A percentile compares a stretch with the other conserved stretches of the same genome.
Evolutionary conservation across 2,797 vertebrate species (phyloP).

Genomic region (Phrynocephalus guinanensis): DNA sequence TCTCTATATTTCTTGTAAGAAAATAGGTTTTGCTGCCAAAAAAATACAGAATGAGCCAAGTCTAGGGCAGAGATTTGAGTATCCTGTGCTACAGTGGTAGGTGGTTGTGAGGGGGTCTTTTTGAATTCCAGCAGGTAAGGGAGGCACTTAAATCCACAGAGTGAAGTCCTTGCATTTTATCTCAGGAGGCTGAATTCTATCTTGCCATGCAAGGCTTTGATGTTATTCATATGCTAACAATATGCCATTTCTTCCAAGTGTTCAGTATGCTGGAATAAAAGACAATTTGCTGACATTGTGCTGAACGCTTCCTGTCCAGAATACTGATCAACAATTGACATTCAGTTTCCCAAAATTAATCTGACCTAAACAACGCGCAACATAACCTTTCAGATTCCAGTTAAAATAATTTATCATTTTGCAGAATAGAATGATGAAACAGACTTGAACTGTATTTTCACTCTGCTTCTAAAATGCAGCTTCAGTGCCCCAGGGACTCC

Average conservation of each 20-base stretch:
- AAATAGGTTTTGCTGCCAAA: slow-evolving; percentile 62
- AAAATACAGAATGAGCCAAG: slow-evolving; percentile 62
- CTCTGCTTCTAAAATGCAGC: slow-evolving; percentile 71
- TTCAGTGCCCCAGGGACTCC: slow-evolving; percentile 76
- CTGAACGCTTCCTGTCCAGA: slow-evolving; percentile 65
- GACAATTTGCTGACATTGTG: slow-evolving; percentile 76
- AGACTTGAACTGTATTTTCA: slow-evolving; percentile 75
- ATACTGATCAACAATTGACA: slow-evolving; percentile 70
- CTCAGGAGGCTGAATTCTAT: slow-evolving; percentile 72
- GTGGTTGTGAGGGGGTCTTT: slow-evolving; percentile 53
- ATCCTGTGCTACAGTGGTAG: slow-evolving; percentile 37
- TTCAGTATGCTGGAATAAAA: slow-evolving; percentile 73
- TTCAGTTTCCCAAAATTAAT: slow-evolving; percentile 64
- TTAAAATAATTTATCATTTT: slow-evolving; percentile 81
- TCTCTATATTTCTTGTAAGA: slow-evolving; percentile 47
- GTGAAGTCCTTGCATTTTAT: slow-evolving; percentile 61
- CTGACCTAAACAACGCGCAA: slow-evolving; percentile 57
- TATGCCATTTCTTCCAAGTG: slow-evolving; percentile 73
- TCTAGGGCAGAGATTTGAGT: slow-evolving; percentile 56
- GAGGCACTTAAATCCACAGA: slow-evolving; percentile 50
- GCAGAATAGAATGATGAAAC: slow-evolving; percentile 76
- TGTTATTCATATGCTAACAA: slow-evolving; percentile 80
- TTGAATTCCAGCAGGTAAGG: slow-evolving; percentile 53
- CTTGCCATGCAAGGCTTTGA: slow-evolving; percentile 72
- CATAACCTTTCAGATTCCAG: slow-evolving; percentile 72